Evolutionary conservation across 2,888 invertebrate species (phyloP).

Genomic region (Rotaria magnacalcarata): DNA sequence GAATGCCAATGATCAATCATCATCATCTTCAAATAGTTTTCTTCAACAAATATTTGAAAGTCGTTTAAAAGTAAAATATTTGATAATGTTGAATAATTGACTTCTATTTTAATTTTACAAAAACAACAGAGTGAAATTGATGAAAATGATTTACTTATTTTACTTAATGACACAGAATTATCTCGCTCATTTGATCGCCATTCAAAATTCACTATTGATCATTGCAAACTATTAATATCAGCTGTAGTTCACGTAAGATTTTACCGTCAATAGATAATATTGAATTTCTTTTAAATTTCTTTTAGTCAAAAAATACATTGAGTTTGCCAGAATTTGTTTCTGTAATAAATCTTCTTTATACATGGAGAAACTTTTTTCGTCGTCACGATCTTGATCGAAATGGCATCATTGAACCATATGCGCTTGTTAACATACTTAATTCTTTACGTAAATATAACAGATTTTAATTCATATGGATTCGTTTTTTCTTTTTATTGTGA

Average conservation of each 20-base stretch:
- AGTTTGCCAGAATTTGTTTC: not conserved
- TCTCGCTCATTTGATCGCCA: not conserved
- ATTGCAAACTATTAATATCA: slow-evolving; percentile 8
- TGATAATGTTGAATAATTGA: no score
- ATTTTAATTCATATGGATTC: not conserved
- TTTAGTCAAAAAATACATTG: not conserved
- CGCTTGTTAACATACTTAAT: slow-evolving; percentile 21
- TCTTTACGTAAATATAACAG: not conserved
- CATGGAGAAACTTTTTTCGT: slow-evolving; percentile 32
- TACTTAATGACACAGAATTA: slow-evolving; percentile 6
- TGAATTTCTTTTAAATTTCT: not conserved
- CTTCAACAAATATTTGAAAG: slow-evolving; percentile 16
- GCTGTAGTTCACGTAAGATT: not conserved
- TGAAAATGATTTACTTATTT: slow-evolving; percentile 1
- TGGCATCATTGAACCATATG: slow-evolving; percentile 30
- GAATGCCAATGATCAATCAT: not conserved
- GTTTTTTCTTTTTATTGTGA: not conserved
- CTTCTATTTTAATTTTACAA: not conserved
- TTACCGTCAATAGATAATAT: not conserved
- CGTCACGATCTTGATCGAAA: slow-evolving; percentile 34
- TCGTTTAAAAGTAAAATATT: not conserved
- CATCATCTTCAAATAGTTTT: not conserved
- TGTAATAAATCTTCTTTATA: not conserved
- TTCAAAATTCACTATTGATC: slow-evolving; percentile 21
- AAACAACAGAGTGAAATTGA: slow-evolving; percentile 17